Evolutionary conservation across 2,797 vertebrate genomes (phyloP).

Genomic region (Delichon dasypus): DNA sequence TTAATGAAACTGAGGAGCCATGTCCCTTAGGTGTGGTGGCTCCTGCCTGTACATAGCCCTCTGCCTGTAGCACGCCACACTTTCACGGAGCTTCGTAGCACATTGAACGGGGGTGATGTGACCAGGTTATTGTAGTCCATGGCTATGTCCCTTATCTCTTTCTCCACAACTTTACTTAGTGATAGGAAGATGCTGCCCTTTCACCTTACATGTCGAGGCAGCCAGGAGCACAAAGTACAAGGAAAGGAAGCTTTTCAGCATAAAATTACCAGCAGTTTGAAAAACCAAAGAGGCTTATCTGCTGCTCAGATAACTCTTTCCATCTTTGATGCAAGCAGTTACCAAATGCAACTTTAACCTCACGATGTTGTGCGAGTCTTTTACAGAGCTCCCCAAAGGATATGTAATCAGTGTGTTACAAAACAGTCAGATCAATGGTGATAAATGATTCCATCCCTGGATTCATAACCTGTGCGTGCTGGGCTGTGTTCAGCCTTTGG

Average conservation of each 20-base stretch:
- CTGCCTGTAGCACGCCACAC: rapidly evolving
- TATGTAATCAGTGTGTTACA: neutral
- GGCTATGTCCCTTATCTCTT: constrained; percentile 38
- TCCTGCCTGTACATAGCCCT: constrained; percentile 8
- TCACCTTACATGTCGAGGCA: neutral
- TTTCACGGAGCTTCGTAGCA: neutral
- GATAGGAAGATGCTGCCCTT: neutral
- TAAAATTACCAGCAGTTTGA: constrained; percentile 23
- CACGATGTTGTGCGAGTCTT: neutral
- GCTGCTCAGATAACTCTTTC: neutral
- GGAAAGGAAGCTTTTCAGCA: constrained; percentile 41
- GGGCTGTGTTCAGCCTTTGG: neutral
- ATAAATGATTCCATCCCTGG: neutral
- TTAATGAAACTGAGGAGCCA: neutral
- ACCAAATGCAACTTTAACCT: neutral
- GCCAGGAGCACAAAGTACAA: constrained; percentile 8
- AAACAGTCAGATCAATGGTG: neutral
- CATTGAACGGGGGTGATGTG: constrained; percentile 22
- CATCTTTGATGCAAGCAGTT: neutral
- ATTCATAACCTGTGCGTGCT: neutral
- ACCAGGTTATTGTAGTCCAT: constrained; percentile 38
- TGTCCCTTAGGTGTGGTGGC: neutral
- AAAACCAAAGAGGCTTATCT: constrained; percentile 26
- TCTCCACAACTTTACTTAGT: neutral
- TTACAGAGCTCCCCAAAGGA: neutral